Evolutionary conservation across 2,797 vertebrate species (phyloP).

Genomic region (Poecilia velifera): DNA sequence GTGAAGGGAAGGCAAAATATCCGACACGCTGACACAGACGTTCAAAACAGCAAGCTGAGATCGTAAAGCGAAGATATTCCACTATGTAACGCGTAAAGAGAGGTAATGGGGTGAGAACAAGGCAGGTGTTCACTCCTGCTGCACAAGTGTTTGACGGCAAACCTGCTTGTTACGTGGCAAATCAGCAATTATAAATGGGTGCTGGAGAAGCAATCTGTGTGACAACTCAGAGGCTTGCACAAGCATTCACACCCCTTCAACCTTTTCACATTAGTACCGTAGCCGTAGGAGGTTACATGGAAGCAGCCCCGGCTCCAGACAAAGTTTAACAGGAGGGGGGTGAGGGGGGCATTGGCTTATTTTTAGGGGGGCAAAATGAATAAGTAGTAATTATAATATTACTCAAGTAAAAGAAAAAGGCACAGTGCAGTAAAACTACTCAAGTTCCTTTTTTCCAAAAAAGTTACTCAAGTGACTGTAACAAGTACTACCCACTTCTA

Average conservation of each 20-base stretch:
- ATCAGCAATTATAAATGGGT: slow-evolving; percentile 54
- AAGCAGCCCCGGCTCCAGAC: background rate
- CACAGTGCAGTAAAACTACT: no score
- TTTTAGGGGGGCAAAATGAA: no score
- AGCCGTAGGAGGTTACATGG: background rate
- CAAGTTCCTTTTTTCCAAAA: no score
- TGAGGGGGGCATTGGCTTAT: no score
- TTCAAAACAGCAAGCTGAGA: slow-evolving; percentile 26
- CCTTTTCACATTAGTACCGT: background rate
- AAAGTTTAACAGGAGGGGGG: no score
- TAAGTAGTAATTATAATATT: no score
- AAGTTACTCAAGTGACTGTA: no score
- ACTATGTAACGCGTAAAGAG: slow-evolving; percentile 37
- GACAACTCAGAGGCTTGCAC: slow-evolving; percentile 13
- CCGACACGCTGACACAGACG: slow-evolving; percentile 30
- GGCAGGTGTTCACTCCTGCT: slow-evolving; percentile 67
- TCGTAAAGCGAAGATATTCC: slow-evolving; percentile 40
- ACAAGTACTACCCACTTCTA: no score
- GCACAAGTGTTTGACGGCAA: slow-evolving; percentile 61
- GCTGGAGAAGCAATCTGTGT: slow-evolving; percentile 35
- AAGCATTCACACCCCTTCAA: background rate
- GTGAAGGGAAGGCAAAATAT: slow-evolving; percentile 32
- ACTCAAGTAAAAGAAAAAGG: no score
- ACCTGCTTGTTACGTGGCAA: slow-evolving; percentile 47
- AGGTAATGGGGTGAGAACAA: slow-evolving; percentile 66